A percentile compares a stretch with the other conserved stretches of the same genome.
phyloP scores from a whole-genome alignment of 2,113 vertebrate species.

The Chinchilla lanigera region DNA sequence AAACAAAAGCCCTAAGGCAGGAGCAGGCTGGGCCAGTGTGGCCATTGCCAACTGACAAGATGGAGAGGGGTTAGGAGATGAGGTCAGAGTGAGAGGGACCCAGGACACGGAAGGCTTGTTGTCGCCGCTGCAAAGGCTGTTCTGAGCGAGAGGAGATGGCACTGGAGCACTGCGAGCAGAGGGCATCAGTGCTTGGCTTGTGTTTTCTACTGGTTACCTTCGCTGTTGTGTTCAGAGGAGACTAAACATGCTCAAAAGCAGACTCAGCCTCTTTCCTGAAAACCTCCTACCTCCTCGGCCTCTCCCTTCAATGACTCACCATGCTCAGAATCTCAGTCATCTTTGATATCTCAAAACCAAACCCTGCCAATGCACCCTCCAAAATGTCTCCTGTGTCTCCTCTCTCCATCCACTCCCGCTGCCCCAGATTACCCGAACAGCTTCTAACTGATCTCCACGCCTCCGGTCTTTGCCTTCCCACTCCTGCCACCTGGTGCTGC shows the following conservation, averaged over 20 bases:
- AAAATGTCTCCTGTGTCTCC: not conserved
- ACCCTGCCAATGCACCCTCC: not conserved
- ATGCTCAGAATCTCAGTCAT: not conserved
- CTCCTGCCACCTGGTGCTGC: rapidly evolving
- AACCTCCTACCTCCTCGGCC: not conserved
- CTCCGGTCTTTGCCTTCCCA: not conserved
- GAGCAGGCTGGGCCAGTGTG: not conserved
- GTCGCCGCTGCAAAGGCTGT: not conserved
- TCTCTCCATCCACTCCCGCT: not conserved
- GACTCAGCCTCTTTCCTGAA: not conserved
- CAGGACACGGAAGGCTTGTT: not conserved
- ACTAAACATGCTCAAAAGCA: not conserved
- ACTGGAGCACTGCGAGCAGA: not conserved
- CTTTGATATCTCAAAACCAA: conserved; percentile 13
- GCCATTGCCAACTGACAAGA: not conserved
- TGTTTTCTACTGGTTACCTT: not conserved
- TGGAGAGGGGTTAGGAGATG: not conserved
- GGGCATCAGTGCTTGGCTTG: not conserved
- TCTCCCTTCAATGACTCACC: conserved; percentile 28
- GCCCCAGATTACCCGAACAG: not conserved
- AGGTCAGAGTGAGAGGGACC: not conserved
- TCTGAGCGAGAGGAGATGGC: not conserved
- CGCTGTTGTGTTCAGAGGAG: not conserved
- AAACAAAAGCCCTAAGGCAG: not conserved
- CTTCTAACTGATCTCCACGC: not conserved